Percentiles rank a stretch among this genome's conserved stretches.
These are phyloP conservation scores for Noctua janthe DNA, from an alignment of 2,888 invertebrate genomes.

Conservation along the genomic window DNA sequence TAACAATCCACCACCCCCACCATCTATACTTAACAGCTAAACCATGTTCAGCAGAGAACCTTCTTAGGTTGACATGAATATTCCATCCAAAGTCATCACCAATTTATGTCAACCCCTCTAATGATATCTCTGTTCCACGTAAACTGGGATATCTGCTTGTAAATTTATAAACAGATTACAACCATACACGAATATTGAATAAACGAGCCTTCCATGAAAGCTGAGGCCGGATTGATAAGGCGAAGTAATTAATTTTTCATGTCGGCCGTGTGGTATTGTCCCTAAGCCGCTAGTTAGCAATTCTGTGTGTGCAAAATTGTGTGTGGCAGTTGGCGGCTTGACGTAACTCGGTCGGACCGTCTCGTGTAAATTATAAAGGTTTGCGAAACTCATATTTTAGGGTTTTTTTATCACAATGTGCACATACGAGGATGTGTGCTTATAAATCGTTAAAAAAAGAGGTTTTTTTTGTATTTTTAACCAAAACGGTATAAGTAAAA, in stretches of 20 bases:
- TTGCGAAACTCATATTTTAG: slow-evolving; percentile 36
- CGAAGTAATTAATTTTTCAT: slow-evolving; percentile 66
- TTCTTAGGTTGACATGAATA: slow-evolving; percentile 23
- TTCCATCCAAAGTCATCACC: slow-evolving; percentile 20
- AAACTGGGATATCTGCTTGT: slow-evolving; percentile 47
- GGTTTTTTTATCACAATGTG: slow-evolving; percentile 15
- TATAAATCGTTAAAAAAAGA: neutral
- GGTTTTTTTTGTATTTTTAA: neutral
- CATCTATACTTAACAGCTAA: slow-evolving; percentile 1
- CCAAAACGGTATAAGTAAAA: neutral
- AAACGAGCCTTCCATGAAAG: slow-evolving; percentile 24
- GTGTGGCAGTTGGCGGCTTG: slow-evolving; percentile 49
- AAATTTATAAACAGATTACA: slow-evolving; percentile 51
- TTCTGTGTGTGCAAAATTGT: slow-evolving; percentile 65
- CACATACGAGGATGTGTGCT: too few relatives aligned
- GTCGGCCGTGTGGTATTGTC: slow-evolving; percentile 53
- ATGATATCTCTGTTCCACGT: slow-evolving; percentile 14
- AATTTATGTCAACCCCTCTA: slow-evolving; percentile 33
- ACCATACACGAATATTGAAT: slow-evolving; percentile 43
- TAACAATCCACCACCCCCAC: neutral
- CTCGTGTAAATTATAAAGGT: slow-evolving; percentile 55
- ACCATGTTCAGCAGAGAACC: neutral
- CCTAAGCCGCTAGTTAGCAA: slow-evolving; percentile 59
- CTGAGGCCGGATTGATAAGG: slow-evolving; percentile 55
- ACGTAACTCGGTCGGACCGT: slow-evolving; percentile 29